phyloP scores from a whole-genome alignment of 2,888 invertebrate genomes.

The Pherbina coryleti region DNA sequence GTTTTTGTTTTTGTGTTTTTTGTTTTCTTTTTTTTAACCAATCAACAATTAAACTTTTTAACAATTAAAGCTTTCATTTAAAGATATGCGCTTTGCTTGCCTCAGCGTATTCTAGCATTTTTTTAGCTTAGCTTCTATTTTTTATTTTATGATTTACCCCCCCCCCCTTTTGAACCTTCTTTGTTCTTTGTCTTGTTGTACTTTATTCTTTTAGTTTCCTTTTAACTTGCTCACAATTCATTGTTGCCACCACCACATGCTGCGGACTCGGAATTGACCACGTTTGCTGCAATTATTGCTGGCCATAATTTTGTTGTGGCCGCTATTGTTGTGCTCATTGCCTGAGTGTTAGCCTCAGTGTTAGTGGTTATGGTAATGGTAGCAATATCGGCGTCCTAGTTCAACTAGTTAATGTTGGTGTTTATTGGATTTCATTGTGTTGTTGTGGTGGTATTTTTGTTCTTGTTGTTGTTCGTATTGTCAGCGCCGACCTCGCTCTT shows the following conservation, averaged over 20 bases:
- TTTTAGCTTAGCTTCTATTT: background rate
- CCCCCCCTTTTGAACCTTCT: background rate
- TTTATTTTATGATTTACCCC: no score
- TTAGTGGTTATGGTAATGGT: background rate
- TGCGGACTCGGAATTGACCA: slow-evolving; percentile 23
- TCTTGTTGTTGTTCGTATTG: background rate
- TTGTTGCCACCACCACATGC: slow-evolving; percentile 20
- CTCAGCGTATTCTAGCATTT: background rate
- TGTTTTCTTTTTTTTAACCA: background rate
- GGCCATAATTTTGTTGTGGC: slow-evolving; percentile 3
- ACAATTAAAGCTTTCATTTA: slow-evolving; percentile 7
- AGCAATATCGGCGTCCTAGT: background rate
- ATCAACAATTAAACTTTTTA: slow-evolving; percentile 31
- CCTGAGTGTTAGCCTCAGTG: background rate
- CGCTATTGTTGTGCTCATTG: background rate
- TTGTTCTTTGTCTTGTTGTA: slow-evolving; percentile 3
- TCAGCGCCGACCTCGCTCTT: background rate
- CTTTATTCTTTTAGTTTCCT: background rate
- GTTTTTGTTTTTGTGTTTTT: background rate
- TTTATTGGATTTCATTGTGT: slow-evolving; percentile 30
- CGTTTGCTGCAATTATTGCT: slow-evolving; percentile 26
- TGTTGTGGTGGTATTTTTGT: background rate
- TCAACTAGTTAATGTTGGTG: slow-evolving; percentile 32
- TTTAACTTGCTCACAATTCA: background rate
- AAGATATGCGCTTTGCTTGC: background rate